phyloP scores from a whole-genome alignment of 2,113 vertebrate species.

The Alligator sinensis region DNA sequence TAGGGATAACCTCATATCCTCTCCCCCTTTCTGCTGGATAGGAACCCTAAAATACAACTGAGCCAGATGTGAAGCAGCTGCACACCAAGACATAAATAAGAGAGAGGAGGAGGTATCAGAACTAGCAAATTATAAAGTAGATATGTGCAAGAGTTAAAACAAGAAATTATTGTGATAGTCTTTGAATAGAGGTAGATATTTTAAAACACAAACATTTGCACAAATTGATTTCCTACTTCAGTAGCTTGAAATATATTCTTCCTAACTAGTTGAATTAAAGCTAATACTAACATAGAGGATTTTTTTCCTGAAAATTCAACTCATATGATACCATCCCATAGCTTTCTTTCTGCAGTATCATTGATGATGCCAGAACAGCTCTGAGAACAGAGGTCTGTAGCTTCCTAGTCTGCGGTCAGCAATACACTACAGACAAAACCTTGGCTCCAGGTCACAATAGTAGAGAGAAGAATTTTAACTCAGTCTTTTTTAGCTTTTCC shows the following conservation, averaged over 20 bases:
- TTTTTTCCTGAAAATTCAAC: neutral
- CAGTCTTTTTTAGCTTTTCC: slow-evolving; percentile 7
- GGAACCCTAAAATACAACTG: neutral
- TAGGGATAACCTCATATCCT: neutral
- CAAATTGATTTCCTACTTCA: slow-evolving; percentile 53
- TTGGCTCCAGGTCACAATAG: neutral
- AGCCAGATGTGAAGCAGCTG: slow-evolving; percentile 2
- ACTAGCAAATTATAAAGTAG: neutral
- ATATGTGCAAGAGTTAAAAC: neutral
- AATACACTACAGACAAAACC: neutral
- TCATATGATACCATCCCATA: neutral
- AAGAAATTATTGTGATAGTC: neutral
- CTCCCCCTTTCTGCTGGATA: neutral
- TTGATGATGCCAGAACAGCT: neutral
- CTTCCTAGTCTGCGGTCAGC: neutral
- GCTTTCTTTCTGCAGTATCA: neutral
- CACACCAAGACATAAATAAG: neutral
- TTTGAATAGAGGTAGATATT: neutral
- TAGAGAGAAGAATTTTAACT: neutral
- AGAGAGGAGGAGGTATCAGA: neutral
- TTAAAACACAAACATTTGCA: neutral
- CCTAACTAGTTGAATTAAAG: slow-evolving; percentile 22
- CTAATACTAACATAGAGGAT: neutral
- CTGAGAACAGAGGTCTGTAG: neutral
- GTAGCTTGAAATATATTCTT: slow-evolving; percentile 52